Percentiles rank a stretch among this genome's conserved stretches.
Evolutionary conservation across 2,888 invertebrate species (phyloP).

Genomic region (Drosophila borborema): DNA sequence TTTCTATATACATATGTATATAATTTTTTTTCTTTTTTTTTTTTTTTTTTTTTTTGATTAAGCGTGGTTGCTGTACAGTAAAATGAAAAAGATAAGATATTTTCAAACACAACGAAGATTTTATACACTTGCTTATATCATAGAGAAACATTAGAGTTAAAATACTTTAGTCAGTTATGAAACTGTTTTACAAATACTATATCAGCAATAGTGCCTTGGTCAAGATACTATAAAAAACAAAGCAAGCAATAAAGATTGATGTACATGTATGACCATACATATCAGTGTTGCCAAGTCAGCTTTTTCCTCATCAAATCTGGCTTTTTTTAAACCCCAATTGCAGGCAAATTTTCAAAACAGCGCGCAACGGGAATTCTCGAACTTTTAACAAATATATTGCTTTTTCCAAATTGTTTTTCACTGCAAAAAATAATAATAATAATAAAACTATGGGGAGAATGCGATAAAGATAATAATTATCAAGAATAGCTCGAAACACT

Average conservation of each 20-base stretch:
- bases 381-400: too few relatives aligned
- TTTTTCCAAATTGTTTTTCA: too few relatives aligned
- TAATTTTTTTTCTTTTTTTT: constrained; percentile 54
- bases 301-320: too few relatives aligned
- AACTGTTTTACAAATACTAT: neutral
- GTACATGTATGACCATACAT: too few relatives aligned
- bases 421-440: too few relatives aligned
- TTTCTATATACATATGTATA: neutral
- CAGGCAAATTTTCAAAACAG: too few relatives aligned
- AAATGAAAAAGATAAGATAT: constrained; percentile 1
- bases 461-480: too few relatives aligned
- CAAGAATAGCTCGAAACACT: too few relatives aligned
- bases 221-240: neutral
- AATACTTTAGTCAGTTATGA: neutral
- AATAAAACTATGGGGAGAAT: too few relatives aligned
- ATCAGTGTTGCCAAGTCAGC: too few relatives aligned
- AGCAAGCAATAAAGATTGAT: neutral
- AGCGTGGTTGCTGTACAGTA: constrained; percentile 36
- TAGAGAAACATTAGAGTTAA: neutral
- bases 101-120: neutral
- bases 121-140: neutral
- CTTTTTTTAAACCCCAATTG: too few relatives aligned
- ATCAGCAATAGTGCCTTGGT: neutral
- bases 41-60: constrained; percentile 68
- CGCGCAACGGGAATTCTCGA: too few relatives aligned